These are phyloP conservation scores for Megaceryle torquata DNA, from an alignment of 2,113 vertebrate species.

Conservation along the genomic window DNA sequence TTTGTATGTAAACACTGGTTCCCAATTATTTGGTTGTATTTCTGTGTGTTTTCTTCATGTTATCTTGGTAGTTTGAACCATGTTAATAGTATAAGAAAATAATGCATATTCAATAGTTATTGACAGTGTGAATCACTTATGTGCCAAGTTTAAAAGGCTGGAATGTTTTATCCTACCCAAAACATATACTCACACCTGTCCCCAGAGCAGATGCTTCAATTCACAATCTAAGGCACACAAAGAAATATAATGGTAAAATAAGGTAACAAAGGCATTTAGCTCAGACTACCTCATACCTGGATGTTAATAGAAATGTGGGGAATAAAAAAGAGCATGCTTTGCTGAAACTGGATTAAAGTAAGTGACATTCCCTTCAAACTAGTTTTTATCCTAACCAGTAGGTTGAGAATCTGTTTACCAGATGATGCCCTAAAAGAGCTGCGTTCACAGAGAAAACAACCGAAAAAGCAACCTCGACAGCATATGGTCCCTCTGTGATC, in stretches of 20 bases:
- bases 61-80: not conserved
- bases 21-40: not conserved
- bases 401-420: not conserved
- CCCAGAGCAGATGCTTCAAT: not conserved
- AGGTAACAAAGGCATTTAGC: not conserved
- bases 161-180: not conserved
- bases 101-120: not conserved
- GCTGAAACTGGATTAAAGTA: not conserved
- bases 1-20: not conserved
- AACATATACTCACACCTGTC: not conserved
- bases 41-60: not conserved
- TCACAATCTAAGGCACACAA: not conserved
- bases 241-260: not conserved
- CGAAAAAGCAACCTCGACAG: not conserved
- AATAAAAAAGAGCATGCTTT: not conserved
- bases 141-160: not conserved
- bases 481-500: not conserved
- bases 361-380: not conserved
- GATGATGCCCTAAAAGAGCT: not conserved
- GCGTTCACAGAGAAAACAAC: not conserved
- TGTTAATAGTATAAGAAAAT: not conserved
- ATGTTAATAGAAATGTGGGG: not conserved
- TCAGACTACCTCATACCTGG: not conserved
- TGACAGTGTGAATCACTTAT: not conserved
- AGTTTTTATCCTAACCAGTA: not conserved